A percentile compares a stretch with the other conserved stretches of the same genome.
Conservation (phyloP, 2,113 vertebrate species). For the Marmota flaviventris region DNA sequence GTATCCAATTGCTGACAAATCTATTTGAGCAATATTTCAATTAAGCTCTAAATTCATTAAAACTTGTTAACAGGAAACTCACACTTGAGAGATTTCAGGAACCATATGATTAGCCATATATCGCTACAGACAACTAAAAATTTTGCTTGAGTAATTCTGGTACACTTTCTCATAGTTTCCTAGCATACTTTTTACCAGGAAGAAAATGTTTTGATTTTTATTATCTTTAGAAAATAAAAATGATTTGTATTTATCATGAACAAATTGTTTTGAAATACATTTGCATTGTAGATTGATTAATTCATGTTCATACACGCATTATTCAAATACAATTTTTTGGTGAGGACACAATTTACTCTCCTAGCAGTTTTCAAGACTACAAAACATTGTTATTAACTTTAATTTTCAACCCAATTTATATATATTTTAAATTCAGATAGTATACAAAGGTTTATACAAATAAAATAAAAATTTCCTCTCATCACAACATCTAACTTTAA, state of each 20-base stretch:
- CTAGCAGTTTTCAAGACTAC: neutral
- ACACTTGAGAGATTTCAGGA: neutral
- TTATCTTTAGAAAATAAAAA: neutral
- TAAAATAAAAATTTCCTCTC: neutral
- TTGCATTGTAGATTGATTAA: neutral
- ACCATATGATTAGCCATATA: neutral
- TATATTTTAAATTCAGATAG: neutral
- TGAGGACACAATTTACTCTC: neutral
- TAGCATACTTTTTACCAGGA: neutral
- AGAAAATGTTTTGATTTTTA: neutral
- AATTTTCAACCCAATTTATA: neutral
- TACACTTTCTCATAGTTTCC: neutral
- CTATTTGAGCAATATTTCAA: constrained; percentile 4
- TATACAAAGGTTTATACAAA: neutral
- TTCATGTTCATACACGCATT: neutral
- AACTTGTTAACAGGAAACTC: neutral
- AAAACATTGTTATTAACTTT: neutral
- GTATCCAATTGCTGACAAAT: neutral
- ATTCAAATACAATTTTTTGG: neutral
- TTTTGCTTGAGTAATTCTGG: neutral
- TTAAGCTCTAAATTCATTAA: neutral
- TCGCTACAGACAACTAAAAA: neutral
- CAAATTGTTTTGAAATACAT: neutral
- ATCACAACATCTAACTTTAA: neutral
- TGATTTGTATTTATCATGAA: neutral